These are phyloP conservation scores for Adelphocoris suturalis DNA, from an alignment of 2,888 invertebrate genomes.

Conservation along the genomic window DNA sequence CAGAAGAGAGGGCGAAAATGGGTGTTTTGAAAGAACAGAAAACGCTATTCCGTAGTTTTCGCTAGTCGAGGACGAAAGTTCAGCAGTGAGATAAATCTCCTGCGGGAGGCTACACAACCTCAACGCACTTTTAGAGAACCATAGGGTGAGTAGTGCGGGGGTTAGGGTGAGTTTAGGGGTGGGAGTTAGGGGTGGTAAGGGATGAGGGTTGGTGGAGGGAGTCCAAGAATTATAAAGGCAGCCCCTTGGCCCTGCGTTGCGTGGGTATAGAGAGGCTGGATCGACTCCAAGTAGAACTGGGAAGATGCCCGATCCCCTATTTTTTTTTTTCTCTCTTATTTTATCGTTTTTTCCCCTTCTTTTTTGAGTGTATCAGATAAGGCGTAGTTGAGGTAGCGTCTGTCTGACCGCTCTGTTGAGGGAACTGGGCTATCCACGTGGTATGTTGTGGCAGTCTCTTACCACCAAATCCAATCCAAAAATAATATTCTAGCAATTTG, in stretches of 20 bases:
- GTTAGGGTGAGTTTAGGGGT: too few relatives aligned
- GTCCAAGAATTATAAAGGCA: neutral
- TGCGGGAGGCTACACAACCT: neutral
- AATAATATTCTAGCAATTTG: too few relatives aligned
- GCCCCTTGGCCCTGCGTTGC: neutral
- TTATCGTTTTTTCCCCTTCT: too few relatives aligned
- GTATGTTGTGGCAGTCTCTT: too few relatives aligned
- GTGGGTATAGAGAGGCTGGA: neutral
- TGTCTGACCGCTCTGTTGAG: too few relatives aligned
- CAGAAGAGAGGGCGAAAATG: neutral
- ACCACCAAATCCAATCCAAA: too few relatives aligned
- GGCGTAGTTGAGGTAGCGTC: too few relatives aligned
- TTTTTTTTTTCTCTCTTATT: neutral
- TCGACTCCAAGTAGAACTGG: neutral
- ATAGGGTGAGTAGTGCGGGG: too few relatives aligned
- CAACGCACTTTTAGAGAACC: neutral
- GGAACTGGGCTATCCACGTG: too few relatives aligned
- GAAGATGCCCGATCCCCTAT: constrained; percentile 17
- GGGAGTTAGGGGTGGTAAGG: neutral
- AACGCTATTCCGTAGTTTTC: constrained; percentile 22
- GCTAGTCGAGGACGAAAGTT: constrained; percentile 6
- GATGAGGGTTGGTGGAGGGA: neutral
- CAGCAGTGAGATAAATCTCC: constrained; percentile 24
- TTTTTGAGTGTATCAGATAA: too few relatives aligned
- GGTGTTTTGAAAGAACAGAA: neutral